A percentile compares a stretch with the other conserved stretches of the same genome.
Conservation (phyloP, 2,888 invertebrate genomes). For the Drosophila ochracea region DNA sequence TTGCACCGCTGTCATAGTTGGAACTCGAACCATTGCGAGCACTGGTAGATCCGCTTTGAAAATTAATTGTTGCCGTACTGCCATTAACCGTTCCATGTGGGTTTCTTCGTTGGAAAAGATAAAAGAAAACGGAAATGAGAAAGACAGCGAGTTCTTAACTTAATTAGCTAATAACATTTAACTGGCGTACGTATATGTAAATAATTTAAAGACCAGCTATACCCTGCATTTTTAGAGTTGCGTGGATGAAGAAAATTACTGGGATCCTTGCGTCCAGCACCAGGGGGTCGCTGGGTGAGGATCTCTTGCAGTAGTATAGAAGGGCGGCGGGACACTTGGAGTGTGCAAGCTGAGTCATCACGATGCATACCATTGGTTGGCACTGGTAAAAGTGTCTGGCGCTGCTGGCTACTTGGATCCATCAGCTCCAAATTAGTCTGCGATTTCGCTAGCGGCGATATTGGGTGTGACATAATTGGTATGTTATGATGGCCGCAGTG, state of each 20-base stretch:
- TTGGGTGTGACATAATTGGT: conserved; percentile 83
- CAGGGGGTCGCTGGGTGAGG: conserved; percentile 87
- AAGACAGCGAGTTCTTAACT: not conserved
- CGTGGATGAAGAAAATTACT: conserved; percentile 59
- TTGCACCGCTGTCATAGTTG: conserved; percentile 73
- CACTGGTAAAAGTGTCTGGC: conserved; percentile 71
- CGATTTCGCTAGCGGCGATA: conserved; percentile 82
- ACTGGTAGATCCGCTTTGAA: conserved; percentile 68
- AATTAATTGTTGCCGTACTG: conserved; percentile 82
- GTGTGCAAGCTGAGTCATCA: conserved; percentile 81
- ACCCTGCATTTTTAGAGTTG: conserved; percentile 78
- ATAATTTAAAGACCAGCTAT: conserved; percentile 33
- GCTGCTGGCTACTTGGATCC: conserved; percentile 68
- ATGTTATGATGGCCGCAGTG: conserved; percentile 83
- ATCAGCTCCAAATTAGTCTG: conserved; percentile 82
- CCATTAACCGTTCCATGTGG: conserved; percentile 74
- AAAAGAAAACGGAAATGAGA: not conserved
- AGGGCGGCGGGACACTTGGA: conserved; percentile 84
- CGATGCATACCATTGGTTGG: conserved; percentile 68
- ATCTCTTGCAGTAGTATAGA: conserved; percentile 85
- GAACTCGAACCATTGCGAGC: conserved; percentile 71
- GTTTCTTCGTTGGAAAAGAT: conserved; percentile 43
- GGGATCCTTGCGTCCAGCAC: conserved; percentile 86
- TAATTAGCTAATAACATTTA: not conserved
- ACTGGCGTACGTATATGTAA: not conserved